Evolutionary conservation across 2,888 invertebrate genomes (phyloP), one percentile per base, ranked within the genome.

Genomic region (Phortica magna): DNA sequence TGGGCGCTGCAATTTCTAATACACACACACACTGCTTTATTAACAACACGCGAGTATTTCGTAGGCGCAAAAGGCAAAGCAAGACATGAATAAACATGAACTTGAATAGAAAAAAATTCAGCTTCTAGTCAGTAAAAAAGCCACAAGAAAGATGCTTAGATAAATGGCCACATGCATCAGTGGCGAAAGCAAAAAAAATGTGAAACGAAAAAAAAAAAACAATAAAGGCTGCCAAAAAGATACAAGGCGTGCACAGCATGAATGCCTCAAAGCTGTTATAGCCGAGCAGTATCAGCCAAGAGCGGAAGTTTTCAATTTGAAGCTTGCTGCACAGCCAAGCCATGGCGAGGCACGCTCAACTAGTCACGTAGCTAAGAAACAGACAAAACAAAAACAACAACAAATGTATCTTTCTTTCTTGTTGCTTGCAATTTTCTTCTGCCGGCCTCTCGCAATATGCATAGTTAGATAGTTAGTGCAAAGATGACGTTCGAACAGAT

Each of bases 301-400:
- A 87, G 76, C 85, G 85, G 85, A 85, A 86, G 88, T 88, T 85
- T 85, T 85, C 85, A 85, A 88, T 85, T 85, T 88, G 83, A 86
- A 85, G 86, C 88, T 88, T 85, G 80, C 88, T 10, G 10, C 7
- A 6, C 43, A 7, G 43, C 43, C 43, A 43, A 10, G 43, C 43
- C n/a, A n/a, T n/a, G n/a, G n/a, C n/a, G n/a, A n/a, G n/a, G n/a
- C n/a, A n/a, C n/a, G n/a, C n/a, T n/a, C n/a, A n/a, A n/a, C n/a
- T n/a, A n/a, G n/a, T n/a, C 65, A 41, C 7, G 41, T 39, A 65
- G 78, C 77, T 80, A 76, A 41, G 74, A 80, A 76, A 77, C 76
- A 73, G 74, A 80, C 76, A 77, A 77, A 73, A 77, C 77, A 75
- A 77, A 80, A 82, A n/a, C n/a, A n/a, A 76, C 74, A 75, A 67